Evolutionary conservation across 2,797 vertebrate genomes (phyloP).

Genomic region (Acridotheres tristis): DNA sequence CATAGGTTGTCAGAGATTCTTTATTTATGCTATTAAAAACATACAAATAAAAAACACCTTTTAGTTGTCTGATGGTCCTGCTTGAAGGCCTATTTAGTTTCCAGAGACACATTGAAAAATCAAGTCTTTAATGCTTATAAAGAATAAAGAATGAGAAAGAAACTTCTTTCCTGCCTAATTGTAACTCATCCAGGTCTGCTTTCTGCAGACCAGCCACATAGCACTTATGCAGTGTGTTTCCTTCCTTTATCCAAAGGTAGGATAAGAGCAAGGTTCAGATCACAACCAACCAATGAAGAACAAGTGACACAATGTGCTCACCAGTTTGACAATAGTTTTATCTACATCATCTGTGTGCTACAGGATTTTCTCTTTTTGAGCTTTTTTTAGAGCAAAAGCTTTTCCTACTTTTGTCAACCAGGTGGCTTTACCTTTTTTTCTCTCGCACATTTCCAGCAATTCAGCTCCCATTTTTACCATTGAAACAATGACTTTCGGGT

Average conservation of each 20-base stretch:
- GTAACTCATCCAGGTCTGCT: background rate
- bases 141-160: background rate
- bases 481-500: background rate
- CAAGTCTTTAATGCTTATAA: background rate
- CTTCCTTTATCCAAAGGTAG: background rate
- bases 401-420: background rate
- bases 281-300: background rate
- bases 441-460: background rate
- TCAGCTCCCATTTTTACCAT: background rate
- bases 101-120: background rate
- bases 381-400: background rate
- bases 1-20: constrained; percentile 24
- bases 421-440: background rate
- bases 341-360: background rate
- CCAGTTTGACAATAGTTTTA: background rate
- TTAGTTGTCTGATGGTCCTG: background rate
- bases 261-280: background rate
- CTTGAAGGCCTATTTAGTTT: background rate
- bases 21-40: constrained; percentile 54
- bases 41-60: constrained; percentile 18
- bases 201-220: background rate
- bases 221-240: background rate
- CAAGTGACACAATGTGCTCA: background rate
- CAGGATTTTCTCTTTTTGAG: background rate
- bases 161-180: background rate